Evolutionary conservation across 1,140 invertebrate species (phyloP).

Genomic region (Diachasma alloeum): DNA sequence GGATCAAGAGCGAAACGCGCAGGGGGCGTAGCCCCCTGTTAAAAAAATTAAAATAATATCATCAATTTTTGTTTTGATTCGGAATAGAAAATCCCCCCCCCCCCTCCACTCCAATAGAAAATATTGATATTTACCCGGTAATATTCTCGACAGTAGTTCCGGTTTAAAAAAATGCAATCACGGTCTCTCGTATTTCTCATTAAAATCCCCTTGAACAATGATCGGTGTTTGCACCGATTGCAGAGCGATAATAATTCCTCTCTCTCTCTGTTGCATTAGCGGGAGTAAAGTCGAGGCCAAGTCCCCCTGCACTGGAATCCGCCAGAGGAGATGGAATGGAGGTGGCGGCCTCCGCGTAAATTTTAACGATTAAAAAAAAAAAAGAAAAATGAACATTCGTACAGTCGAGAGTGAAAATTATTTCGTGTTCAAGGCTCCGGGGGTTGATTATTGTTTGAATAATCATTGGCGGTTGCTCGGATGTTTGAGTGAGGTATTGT

Average conservation of each 20-base stretch:
- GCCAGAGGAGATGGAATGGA: constrained; percentile 10
- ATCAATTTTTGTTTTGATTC: too few species aligned
- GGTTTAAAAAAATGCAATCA: background rate
- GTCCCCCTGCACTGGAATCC: constrained; percentile 6
- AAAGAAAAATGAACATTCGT: background rate
- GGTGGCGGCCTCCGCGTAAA: constrained; percentile 20
- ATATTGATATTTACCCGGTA: too few species aligned
- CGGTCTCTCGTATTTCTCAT: background rate
- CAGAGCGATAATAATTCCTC: constrained; percentile 16
- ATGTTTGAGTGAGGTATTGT: background rate
- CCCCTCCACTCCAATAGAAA: too few species aligned
- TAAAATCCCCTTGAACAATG: constrained; percentile 7
- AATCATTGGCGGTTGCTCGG: background rate
- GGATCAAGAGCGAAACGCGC: too few species aligned
- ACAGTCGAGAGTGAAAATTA: constrained; percentile 12
- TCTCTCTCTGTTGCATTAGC: constrained; percentile 1
- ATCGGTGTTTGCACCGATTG: constrained; percentile 17
- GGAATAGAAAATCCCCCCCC: too few species aligned
- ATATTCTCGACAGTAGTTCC: too few species aligned
- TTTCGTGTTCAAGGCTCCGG: background rate
- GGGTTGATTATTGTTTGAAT: background rate
- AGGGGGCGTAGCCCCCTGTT: too few species aligned
- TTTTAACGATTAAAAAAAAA: background rate
- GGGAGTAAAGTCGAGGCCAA: constrained; percentile 24
- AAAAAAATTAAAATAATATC: too few species aligned